Conservation (phyloP, 2,888 invertebrate genomes). For the Calameuta pallipes region DNA sequence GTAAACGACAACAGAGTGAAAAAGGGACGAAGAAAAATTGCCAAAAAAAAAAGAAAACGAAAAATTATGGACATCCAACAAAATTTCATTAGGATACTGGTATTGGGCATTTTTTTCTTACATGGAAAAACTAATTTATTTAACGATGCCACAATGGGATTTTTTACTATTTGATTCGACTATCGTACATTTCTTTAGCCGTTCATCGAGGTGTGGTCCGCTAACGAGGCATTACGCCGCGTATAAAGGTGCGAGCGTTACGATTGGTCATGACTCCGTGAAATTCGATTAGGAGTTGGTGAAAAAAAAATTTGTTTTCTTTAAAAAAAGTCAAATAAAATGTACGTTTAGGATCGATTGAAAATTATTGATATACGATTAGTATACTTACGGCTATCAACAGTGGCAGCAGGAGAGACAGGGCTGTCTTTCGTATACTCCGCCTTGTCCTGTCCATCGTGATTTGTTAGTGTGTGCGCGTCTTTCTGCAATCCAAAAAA, state of each 20-base stretch:
- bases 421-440: slow-evolving; percentile 57
- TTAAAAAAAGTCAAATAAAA: background rate
- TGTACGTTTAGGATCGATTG: background rate
- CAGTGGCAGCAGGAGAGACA: slow-evolving; percentile 55
- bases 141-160: background rate
- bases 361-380: background rate
- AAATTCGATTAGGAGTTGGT: background rate
- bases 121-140: background rate
- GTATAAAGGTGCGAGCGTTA: background rate
- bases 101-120: background rate
- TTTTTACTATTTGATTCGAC: background rate
- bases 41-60: background rate
- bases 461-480: slow-evolving; percentile 27
- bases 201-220: background rate
- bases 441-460: slow-evolving; percentile 63
- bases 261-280: background rate
- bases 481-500: slow-evolving; percentile 35
- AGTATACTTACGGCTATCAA: slow-evolving; percentile 59
- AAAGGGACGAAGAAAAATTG: background rate
- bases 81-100: background rate
- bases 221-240: background rate
- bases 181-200: background rate
- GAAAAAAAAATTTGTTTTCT: background rate
- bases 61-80: too few relatives aligned
- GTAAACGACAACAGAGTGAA: background rate